Conservation (phyloP, 2,888 invertebrate genomes). For the Lasioglossum zephyrum region DNA sequence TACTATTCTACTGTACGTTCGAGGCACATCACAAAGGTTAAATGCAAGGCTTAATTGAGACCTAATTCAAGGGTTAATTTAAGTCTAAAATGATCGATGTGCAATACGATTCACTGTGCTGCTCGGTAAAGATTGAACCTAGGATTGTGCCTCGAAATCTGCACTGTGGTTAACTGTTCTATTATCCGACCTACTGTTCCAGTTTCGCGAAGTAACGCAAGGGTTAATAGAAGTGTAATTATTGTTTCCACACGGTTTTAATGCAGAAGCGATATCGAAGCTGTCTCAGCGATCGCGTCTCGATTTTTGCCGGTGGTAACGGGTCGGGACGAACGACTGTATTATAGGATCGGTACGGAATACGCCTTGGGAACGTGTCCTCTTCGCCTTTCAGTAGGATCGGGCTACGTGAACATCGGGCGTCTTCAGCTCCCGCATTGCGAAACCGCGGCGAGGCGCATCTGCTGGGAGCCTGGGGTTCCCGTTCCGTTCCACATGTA, state of each 20-base stretch:
- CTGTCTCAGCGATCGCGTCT: slow-evolving; percentile 40
- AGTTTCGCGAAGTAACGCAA: not conserved
- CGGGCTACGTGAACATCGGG: slow-evolving; percentile 63
- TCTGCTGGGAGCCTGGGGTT: slow-evolving; percentile 51
- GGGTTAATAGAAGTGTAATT: not conserved
- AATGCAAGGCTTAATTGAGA: not conserved
- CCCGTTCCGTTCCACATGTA: slow-evolving; percentile 13
- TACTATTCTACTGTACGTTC: not conserved
- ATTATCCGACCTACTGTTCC: not conserved
- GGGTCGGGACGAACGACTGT: slow-evolving; percentile 79
- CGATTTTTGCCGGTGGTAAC: slow-evolving; percentile 75
- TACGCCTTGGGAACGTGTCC: slow-evolving; percentile 77
- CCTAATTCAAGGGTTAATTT: not conserved
- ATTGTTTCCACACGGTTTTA: not conserved
- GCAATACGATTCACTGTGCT: not conserved
- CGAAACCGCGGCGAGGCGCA: slow-evolving; percentile 51
- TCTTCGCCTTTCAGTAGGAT: slow-evolving; percentile 73
- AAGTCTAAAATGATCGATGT: not conserved
- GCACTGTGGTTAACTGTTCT: not conserved
- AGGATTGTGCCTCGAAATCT: not conserved
- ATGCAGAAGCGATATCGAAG: not conserved
- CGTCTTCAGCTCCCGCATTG: slow-evolving; percentile 66
- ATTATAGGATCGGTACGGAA: slow-evolving; percentile 71
- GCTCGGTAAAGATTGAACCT: no score
- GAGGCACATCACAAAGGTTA: not conserved